Conservation (phyloP, 2,797 vertebrate species). For the Rhinogobio ventralis region DNA sequence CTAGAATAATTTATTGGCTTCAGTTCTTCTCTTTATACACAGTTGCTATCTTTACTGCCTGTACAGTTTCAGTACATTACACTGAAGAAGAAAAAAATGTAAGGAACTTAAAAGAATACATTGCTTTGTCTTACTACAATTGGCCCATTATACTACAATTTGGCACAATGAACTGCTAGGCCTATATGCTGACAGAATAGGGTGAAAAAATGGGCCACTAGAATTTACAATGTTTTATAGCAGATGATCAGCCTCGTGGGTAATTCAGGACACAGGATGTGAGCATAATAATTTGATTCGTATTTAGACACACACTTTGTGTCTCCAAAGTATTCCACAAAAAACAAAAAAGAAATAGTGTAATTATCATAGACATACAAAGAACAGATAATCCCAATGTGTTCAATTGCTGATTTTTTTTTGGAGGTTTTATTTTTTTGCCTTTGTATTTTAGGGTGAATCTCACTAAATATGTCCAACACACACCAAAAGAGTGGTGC, state of each 20-base stretch:
- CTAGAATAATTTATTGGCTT: not conserved
- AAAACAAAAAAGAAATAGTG: not conserved
- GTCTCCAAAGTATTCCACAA: not conserved
- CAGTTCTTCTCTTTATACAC: slow-evolving; percentile 4
- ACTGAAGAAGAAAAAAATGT: not conserved
- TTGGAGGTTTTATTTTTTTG: not conserved
- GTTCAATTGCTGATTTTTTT: not conserved
- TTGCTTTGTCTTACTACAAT: not conserved
- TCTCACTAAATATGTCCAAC: not conserved
- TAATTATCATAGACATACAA: not conserved
- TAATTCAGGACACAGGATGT: slow-evolving; percentile 18
- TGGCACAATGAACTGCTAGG: not conserved
- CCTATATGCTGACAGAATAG: not conserved
- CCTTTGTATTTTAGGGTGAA: too few species aligned
- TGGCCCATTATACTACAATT: not conserved
- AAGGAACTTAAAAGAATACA: not conserved
- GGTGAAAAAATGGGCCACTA: slow-evolving; percentile 17
- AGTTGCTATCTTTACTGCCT: slow-evolving; percentile 6
- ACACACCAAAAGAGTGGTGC: not conserved
- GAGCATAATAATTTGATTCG: not conserved
- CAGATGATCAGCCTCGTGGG: not conserved
- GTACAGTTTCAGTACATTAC: not conserved
- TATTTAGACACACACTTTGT: slow-evolving; percentile 7
- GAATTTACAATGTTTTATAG: slow-evolving; percentile 31
- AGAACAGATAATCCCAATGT: slow-evolving; percentile 12